Conservation (phyloP, 1,140 invertebrate species). For the Tribolium castaneum region DNA sequence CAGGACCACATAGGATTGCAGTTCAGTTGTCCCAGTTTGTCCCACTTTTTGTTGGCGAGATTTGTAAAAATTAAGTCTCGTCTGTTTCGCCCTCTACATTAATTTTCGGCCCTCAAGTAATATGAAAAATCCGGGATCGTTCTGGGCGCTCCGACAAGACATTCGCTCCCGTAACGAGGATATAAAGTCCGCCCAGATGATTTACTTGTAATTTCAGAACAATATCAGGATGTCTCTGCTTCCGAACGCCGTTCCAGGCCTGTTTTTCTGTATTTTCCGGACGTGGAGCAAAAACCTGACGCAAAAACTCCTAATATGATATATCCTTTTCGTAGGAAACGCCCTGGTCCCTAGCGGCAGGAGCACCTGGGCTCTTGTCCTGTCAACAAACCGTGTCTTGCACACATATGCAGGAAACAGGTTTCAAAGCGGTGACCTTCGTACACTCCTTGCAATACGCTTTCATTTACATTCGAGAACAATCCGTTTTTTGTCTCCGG, state of each 20-base stretch:
- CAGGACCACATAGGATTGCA: too few relatives aligned
- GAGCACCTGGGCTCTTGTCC: constrained; percentile 25
- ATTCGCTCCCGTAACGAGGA: constrained; percentile 45
- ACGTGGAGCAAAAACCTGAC: background rate
- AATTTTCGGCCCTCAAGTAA: constrained; percentile 42
- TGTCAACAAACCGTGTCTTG: constrained; percentile 25
- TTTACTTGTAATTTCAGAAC: constrained; percentile 43
- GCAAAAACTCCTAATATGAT: constrained; percentile 21
- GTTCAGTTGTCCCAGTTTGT: background rate
- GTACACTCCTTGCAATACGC: constrained; percentile 49
- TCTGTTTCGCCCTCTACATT: constrained; percentile 43
- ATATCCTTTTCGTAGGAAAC: constrained; percentile 6
- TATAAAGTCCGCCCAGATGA: constrained; percentile 48
- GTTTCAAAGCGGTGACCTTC: constrained; percentile 49
- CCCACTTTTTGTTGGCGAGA: background rate
- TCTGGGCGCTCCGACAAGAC: constrained; percentile 40
- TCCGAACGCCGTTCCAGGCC: background rate
- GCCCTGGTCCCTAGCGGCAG: background rate
- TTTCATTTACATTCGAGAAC: constrained; percentile 52
- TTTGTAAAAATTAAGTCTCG: constrained; percentile 7
- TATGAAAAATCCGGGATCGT: constrained; percentile 28
- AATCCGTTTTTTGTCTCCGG: constrained; percentile 52
- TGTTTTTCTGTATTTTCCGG: constrained; percentile 20
- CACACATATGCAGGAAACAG: constrained; percentile 43
- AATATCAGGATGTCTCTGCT: constrained; percentile 18